Base-by-base conservation (phyloP, 2,888 invertebrate species). In the Cephus spinipes region DNA sequence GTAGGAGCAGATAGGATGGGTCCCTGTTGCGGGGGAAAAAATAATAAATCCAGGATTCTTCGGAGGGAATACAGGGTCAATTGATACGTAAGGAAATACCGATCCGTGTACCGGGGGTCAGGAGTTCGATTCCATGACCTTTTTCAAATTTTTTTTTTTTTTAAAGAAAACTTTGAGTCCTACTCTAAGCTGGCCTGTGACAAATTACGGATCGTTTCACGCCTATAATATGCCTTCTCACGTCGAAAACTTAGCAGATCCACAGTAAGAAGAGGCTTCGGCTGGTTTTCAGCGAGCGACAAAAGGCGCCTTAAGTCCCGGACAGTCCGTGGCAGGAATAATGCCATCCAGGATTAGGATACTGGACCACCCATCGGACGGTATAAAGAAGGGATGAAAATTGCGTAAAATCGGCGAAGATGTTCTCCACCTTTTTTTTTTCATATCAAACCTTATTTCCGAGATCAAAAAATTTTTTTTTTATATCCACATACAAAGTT, bases 131-230 rank as follows among this genome's bases (percentile, higher is more conserved):
- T 40, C 40, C 11, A 9, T 30, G 71, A 71, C 33, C 68, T 74
- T 32, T 31, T 68, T 77, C 23, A 68, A 31, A 35, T 68, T 73
- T 35, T 34, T 71, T 68, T 71, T 55, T 35, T 74, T 33, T 73
- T 74, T 35, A 36, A 77, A 55, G 55, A n/a, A 76, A 73, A 73
- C 81, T 82, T 83, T 77, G 71, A 73, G 73, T 78, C 76, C 75
- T 69, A 79, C 81, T 80, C 55, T 80, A 76, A 79, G 82, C 77
- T 74, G 76, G 76, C 80, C 82, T 85, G 85, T 89, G 90, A 91
- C 90, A 90, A 91, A 90, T 90, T 89, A 90, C 90, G 89, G 89
- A 89, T 91, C 90, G 88, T 90, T 91, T 90, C 91, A 91, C 91
- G 90, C 89, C 87, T 87, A 87, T 90, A 88, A 89, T 90, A 90